These are phyloP conservation scores for Nannobrachium achirus DNA, from an alignment of 2,113 vertebrate species.

Conservation along the genomic window DNA sequence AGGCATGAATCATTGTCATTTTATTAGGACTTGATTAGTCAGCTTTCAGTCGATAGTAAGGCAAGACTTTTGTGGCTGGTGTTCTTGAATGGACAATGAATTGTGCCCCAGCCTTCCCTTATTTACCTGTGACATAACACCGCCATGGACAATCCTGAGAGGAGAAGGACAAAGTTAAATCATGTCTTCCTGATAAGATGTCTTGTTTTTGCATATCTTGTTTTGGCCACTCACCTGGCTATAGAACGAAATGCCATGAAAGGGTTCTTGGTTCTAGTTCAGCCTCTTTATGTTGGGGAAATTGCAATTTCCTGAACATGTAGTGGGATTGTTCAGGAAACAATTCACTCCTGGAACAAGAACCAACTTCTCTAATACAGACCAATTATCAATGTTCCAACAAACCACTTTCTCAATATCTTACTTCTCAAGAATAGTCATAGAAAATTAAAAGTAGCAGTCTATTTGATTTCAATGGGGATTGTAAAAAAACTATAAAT, in stretches of 20 bases:
- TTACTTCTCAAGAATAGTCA: too few species aligned
- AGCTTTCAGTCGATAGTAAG: constrained; percentile 3
- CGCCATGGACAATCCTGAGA: constrained; percentile 53
- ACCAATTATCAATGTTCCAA: too few species aligned
- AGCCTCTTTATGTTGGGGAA: background rate
- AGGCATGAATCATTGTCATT: constrained; percentile 52
- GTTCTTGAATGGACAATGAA: constrained; percentile 10
- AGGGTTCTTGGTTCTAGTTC: background rate
- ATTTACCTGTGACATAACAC: constrained; percentile 49
- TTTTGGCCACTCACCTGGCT: background rate
- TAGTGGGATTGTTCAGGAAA: background rate
- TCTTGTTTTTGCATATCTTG: background rate
- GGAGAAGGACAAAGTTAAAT: constrained; percentile 93
- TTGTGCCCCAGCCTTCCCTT: constrained; percentile 32
- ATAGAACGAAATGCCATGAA: background rate
- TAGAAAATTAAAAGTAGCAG: too few species aligned
- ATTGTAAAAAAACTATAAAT: too few species aligned
- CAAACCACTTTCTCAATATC: too few species aligned
- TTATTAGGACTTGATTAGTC: background rate
- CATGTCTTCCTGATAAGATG: too few species aligned
- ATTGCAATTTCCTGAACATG: background rate
- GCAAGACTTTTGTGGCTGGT: constrained; percentile 20
- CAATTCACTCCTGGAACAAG: too few species aligned
- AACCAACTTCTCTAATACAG: too few species aligned
- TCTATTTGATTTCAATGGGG: too few species aligned